A percentile compares a stretch with the other conserved stretches of the same genome.
phyloP scores from a whole-genome alignment of 2,888 invertebrate species.

The Athrips mouffetella region DNA sequence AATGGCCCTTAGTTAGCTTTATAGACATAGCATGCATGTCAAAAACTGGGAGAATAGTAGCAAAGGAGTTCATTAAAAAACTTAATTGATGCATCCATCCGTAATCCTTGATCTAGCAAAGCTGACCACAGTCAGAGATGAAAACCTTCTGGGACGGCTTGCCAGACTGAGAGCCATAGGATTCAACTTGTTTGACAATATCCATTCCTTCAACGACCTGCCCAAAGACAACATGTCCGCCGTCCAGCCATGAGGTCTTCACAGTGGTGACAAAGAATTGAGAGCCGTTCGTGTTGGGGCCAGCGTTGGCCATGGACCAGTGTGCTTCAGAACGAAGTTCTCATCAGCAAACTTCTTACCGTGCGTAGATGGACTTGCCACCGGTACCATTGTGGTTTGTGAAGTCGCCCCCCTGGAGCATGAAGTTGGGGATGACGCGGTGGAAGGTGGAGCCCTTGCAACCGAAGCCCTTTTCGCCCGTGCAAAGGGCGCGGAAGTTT shows the following conservation, averaged over 20 bases:
- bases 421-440: constrained; percentile 97
- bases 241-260: constrained; percentile 93
- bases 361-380: too few relatives aligned
- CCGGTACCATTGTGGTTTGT: constrained; percentile 97
- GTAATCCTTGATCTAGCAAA: too few relatives aligned
- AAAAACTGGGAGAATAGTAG: constrained; percentile 66
- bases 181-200: constrained; percentile 89
- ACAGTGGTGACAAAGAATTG: constrained; percentile 96
- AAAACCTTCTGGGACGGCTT: constrained; percentile 84
- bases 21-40: constrained; percentile 42
- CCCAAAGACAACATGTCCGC: constrained; percentile 95
- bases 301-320: constrained; percentile 98
- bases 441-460: constrained; percentile 97
- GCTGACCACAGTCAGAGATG: constrained; percentile 87
- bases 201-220: constrained; percentile 92
- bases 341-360: constrained; percentile 96
- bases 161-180: constrained; percentile 87
- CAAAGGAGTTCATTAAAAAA: constrained; percentile 65
- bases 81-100: too few relatives aligned
- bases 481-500: constrained; percentile 98
- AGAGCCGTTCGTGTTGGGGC: constrained; percentile 95
- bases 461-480: constrained; percentile 96
- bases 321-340: constrained; percentile 97
- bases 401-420: constrained; percentile 98
- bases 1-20: constrained; percentile 69